These are phyloP conservation scores for Diabrotica undecimpunctata DNA, from an alignment of 1,140 invertebrate species.

Conservation along the genomic window DNA sequence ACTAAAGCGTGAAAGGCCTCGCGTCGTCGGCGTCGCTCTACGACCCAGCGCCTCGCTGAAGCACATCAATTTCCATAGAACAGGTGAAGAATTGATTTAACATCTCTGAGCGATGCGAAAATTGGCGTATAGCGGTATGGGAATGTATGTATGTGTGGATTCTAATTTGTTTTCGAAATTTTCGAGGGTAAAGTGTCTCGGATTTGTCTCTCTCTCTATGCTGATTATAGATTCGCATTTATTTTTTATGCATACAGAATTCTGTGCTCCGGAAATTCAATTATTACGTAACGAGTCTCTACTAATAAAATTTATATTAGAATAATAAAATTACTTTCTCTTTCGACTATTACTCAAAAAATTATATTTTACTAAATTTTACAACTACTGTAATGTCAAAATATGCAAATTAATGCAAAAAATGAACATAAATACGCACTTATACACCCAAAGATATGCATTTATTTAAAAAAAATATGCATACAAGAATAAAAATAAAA, in stretches of 20 bases:
- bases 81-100: slow-evolving; percentile 39
- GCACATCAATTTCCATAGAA: slow-evolving; percentile 35
- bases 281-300: no score
- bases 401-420: no score
- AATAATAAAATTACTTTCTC: no score
- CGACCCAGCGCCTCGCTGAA: slow-evolving; percentile 20
- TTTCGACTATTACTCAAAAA: no score
- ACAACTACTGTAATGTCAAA: no score
- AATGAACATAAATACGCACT: no score
- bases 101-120: slow-evolving; percentile 20
- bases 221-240: background rate
- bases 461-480: no score
- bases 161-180: slow-evolving; percentile 17
- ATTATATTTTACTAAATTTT: no score
- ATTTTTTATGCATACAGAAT: background rate
- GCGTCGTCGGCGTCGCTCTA: slow-evolving; percentile 17
- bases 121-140: slow-evolving; percentile 6
- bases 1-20: slow-evolving; percentile 30
- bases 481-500: no score
- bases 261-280: background rate
- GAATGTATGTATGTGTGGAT: background rate
- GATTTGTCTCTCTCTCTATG: background rate
- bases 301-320: no score
- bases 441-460: no score
- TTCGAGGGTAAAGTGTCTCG: background rate